These are phyloP conservation scores for Agrotis segetum DNA, from an alignment of 2,888 invertebrate species.

Conservation along the genomic window DNA sequence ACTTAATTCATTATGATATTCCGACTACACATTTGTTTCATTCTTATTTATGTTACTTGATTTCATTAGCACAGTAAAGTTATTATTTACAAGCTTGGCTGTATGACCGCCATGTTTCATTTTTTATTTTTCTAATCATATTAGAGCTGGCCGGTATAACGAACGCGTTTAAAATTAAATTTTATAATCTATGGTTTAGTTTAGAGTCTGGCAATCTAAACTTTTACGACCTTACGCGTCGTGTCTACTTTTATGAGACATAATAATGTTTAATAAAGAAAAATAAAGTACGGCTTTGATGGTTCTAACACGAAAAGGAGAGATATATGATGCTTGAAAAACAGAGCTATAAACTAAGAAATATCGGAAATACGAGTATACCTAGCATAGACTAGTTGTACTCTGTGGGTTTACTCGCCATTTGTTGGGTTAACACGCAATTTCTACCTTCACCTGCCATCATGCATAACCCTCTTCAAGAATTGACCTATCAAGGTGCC, in stretches of 20 bases:
- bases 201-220: conserved; percentile 6
- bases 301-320: background rate
- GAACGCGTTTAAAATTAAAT: conserved; percentile 36
- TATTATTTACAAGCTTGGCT: conserved; percentile 23
- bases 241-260: conserved; percentile 6
- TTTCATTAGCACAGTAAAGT: background rate
- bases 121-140: conserved; percentile 9
- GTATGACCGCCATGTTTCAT: conserved; percentile 15
- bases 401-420: too few relatives aligned
- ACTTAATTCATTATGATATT: too few relatives aligned
- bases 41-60: too few relatives aligned
- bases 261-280: conserved; percentile 12
- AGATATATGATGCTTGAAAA: background rate
- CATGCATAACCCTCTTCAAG: too few relatives aligned
- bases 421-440: too few relatives aligned
- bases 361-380: background rate
- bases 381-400: background rate
- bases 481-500: too few relatives aligned
- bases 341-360: background rate
- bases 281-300: conserved; percentile 16
- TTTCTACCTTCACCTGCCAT: too few relatives aligned
- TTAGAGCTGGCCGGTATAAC: conserved; percentile 12
- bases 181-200: conserved; percentile 29
- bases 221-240: conserved; percentile 22
- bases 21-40: too few relatives aligned